These are phyloP conservation scores for Tetragonula carbonaria DNA, from an alignment of 2,888 invertebrate genomes.

Conservation along the genomic window DNA sequence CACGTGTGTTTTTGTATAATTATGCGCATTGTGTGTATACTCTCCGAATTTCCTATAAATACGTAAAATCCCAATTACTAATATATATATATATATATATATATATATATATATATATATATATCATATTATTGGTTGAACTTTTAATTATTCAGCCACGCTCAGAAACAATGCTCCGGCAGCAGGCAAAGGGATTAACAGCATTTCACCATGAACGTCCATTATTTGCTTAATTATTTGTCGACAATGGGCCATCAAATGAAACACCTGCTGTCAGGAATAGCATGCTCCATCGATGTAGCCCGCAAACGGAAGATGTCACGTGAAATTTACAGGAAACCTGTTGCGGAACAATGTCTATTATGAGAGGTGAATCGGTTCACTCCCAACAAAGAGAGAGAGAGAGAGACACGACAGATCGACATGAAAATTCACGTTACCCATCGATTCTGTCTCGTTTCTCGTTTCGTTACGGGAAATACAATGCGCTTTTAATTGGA, in stretches of 20 bases:
- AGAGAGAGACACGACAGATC: slow-evolving; percentile 3
- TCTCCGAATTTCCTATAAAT: too few species aligned
- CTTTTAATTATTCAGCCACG: not conserved
- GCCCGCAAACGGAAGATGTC: slow-evolving; percentile 9
- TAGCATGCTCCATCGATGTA: not conserved
- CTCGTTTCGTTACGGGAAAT: not conserved
- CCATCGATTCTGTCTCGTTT: slow-evolving; percentile 19
- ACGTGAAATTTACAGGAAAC: slow-evolving; percentile 37
- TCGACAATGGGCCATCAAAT: not conserved
- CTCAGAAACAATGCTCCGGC: not conserved
- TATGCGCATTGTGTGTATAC: too few species aligned
- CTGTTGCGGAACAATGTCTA: slow-evolving; percentile 36
- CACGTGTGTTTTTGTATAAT: too few species aligned
- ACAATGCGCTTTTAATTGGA: slow-evolving; percentile 67
- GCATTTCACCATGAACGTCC: not conserved
- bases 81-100: too few species aligned
- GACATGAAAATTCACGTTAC: slow-evolving; percentile 44
- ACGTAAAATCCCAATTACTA: too few species aligned
- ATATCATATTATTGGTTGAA: too few species aligned
- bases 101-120: too few species aligned
- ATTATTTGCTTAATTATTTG: slow-evolving; percentile 20
- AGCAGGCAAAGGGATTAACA: not conserved
- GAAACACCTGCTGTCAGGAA: not conserved
- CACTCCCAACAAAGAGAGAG: not conserved
- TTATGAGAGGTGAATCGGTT: slow-evolving; percentile 16